Base-by-base conservation (phyloP, 2,113 vertebrate species). In the Urocynchramus pylzowi region DNA sequence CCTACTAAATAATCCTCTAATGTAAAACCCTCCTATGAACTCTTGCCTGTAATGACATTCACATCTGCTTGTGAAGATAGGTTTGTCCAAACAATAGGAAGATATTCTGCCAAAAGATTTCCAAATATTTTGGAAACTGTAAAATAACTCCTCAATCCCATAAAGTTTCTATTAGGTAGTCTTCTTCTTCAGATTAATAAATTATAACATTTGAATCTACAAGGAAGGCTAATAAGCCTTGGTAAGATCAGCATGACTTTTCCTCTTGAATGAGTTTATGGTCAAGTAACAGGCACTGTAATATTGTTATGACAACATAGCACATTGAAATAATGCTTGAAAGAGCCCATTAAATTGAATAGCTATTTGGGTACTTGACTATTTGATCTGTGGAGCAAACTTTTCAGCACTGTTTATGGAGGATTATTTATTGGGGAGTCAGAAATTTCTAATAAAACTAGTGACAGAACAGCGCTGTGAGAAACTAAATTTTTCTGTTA, bases 241-340 rank as follows among this genome's bases (percentile, higher is more conserved):
- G 35, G 23, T 78, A 84, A 82, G 56, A 84, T 81, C 93, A 89
- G 69, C 42, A 63, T 67, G 73, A 81, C 39, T 87, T 92, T 93
- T 97, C n/a, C 68, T 77, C 77, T 89, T 89, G 60, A 77, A 67
- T 68, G 77, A 78, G 52, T 93, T 87, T 70, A 78, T 82, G 52
- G 70, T 63, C 50, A 63, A 89, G 63, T 75, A 87, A 90, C 27
- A 71, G 87, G 23, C 65, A 79, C 26, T 67, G 47, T 67, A 86
- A 67, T 90, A 84, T 33, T 82, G 35, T 89, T 92, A 79, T 73
- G 79, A 86, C 70, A 88, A 52, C 17, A 60, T 26, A 92, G 56
- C 79, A 85, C 67, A 52, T 19, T 74, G 64, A 89, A 93, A 74
- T 89, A 84, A 91, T 81, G 28, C 59, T 87, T 87, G 73, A 65